Evolutionary conservation across 2,113 vertebrate genomes (phyloP).

Genomic region (Actenoides hombroni): DNA sequence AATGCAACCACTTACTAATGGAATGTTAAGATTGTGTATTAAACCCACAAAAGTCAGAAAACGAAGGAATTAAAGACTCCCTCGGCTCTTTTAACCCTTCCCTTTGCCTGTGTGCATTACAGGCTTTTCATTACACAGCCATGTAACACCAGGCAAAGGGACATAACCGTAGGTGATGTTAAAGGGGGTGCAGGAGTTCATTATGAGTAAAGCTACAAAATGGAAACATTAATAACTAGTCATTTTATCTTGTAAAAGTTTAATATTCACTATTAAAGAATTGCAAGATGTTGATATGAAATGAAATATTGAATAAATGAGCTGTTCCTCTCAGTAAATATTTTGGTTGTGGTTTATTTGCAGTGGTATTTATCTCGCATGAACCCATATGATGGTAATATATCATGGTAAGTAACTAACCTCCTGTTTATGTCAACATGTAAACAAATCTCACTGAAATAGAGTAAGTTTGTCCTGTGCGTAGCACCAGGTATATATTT

Average conservation of each 20-base stretch:
- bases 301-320: conserved; percentile 60
- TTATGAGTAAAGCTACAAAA: conserved; percentile 51
- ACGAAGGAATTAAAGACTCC: conserved; percentile 64
- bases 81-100: conserved; percentile 62
- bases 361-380: conserved; percentile 12
- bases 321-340: background rate
- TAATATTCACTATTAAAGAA: conserved; percentile 62
- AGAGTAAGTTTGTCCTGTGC: background rate
- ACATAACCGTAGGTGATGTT: background rate
- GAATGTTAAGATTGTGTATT: conserved; percentile 71
- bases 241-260: conserved; percentile 63
- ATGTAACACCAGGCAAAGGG: background rate
- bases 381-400: background rate
- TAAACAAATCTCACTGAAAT: background rate
- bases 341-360: background rate
- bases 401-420: background rate
- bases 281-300: conserved; percentile 32
- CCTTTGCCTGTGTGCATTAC: background rate
- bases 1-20: conserved; percentile 56
- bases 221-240: conserved; percentile 64
- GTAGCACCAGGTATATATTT: background rate
- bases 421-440: background rate
- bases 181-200: background rate
- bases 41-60: conserved; percentile 73
- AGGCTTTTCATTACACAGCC: conserved; percentile 43